Conservation (phyloP, 2,113 vertebrate genomes). For the Leiothrix lutea region DNA sequence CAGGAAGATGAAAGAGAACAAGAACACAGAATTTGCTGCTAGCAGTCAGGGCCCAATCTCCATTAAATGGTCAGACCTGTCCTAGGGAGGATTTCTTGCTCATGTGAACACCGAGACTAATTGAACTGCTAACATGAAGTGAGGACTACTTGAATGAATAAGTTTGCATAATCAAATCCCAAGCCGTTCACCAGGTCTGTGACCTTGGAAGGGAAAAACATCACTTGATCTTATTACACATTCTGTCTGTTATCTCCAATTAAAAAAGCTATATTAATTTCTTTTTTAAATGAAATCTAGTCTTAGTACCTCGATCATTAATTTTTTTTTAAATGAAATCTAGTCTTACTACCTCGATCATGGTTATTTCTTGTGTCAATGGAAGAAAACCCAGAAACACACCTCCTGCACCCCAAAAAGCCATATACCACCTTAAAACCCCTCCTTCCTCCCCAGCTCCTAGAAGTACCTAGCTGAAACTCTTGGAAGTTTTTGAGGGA, state of each 20-base stretch:
- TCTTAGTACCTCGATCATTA: neutral
- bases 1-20: neutral
- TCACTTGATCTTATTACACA: neutral
- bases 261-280: neutral
- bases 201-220: neutral
- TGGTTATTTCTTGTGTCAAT: neutral
- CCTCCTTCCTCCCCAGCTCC: neutral
- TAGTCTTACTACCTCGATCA: neutral
- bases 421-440: neutral
- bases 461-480: neutral
- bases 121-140: neutral
- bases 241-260: neutral
- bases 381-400: neutral
- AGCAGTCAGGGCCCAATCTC: neutral
- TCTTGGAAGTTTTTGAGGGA: neutral
- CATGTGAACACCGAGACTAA: neutral
- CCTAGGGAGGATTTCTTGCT: neutral
- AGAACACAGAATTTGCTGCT: neutral
- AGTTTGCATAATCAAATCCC: neutral
- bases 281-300: neutral
- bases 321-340: neutral
- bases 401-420: fast-evolving
- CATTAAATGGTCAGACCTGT: neutral
- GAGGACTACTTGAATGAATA: neutral
- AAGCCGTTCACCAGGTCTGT: neutral